A percentile compares a stretch with the other conserved stretches of the same genome.
phyloP scores from a whole-genome alignment of 1,140 invertebrate genomes.

The Sycobia sp. region DNA sequence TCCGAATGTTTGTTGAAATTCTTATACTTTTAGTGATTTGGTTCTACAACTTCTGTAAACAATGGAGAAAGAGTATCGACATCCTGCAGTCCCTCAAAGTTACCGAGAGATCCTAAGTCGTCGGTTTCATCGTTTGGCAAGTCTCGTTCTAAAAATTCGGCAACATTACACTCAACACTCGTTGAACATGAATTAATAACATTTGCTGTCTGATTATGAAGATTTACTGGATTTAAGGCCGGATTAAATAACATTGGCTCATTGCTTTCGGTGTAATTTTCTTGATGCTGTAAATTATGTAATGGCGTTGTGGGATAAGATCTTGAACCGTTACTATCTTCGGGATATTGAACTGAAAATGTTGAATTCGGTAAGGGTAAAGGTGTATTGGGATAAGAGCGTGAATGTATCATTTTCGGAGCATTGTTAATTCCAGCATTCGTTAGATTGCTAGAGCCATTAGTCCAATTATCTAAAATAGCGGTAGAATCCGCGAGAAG shows the following conservation, averaged over 20 bases:
- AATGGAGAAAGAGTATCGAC: conserved; percentile 57
- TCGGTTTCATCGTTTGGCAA: conserved; percentile 49
- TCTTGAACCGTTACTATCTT: conserved; percentile 54
- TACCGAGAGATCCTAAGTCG: conserved; percentile 52
- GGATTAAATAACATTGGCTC: conserved; percentile 59
- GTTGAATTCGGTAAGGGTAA: conserved; percentile 44
- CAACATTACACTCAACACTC: conserved; percentile 49
- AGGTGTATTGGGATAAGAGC: conserved; percentile 61
- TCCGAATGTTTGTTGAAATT: conserved; percentile 25
- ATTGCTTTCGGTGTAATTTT: conserved; percentile 50
- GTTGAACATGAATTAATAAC: conserved; percentile 26
- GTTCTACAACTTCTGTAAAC: conserved; percentile 58
- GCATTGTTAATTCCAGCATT: not conserved
- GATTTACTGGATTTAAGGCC: conserved; percentile 54
- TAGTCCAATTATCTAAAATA: conserved; percentile 39
- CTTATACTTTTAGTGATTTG: conserved; percentile 49
- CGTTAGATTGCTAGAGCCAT: not conserved
- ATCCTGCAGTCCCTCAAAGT: conserved; percentile 58
- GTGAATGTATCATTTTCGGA: conserved; percentile 51
- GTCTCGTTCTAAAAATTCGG: conserved; percentile 52
- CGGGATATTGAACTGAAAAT: conserved; percentile 36
- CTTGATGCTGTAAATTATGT: conserved; percentile 43
- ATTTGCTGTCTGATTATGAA: conserved; percentile 36
- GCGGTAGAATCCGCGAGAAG: conserved; percentile 36
- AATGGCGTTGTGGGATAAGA: conserved; percentile 59